Evolutionary conservation across 2,797 vertebrate genomes (phyloP).

Genomic region (Hafferia zeledoni): DNA sequence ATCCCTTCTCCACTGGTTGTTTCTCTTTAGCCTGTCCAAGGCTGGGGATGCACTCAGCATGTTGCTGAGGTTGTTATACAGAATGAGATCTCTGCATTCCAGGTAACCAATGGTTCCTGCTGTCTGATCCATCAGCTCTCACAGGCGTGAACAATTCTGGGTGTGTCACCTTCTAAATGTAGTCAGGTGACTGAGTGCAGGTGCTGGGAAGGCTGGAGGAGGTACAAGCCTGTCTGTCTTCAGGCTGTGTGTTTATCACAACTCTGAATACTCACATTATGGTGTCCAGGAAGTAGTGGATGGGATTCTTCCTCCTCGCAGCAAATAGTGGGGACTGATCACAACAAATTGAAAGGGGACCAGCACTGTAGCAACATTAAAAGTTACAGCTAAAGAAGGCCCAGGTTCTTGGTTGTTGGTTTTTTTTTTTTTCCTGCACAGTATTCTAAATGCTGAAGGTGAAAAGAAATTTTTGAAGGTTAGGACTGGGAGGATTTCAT

Average conservation of each 20-base stretch:
- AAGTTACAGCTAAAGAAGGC: background rate
- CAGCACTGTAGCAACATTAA: background rate
- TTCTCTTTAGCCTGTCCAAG: background rate
- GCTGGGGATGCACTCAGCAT: background rate
- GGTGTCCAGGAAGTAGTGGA: background rate
- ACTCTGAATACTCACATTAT: background rate
- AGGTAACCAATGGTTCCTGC: background rate
- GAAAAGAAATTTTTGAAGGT: background rate
- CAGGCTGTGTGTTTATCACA: background rate
- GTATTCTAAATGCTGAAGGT: background rate
- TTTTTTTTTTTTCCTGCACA: background rate
- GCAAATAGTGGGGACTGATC: background rate
- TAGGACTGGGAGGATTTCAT: background rate
- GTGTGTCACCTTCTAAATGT: background rate
- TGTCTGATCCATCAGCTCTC: constrained; percentile 23
- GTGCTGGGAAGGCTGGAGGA: background rate
- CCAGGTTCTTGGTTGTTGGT: background rate
- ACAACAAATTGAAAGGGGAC: background rate
- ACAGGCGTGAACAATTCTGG: background rate
- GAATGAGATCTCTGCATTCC: background rate
- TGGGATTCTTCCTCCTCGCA: background rate
- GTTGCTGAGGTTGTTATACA: background rate
- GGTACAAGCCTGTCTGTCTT: background rate
- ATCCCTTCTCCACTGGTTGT: background rate
- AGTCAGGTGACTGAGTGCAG: background rate